phyloP scores from a whole-genome alignment of 2,797 vertebrate genomes.

The Buphagus erythrorhynchus region DNA sequence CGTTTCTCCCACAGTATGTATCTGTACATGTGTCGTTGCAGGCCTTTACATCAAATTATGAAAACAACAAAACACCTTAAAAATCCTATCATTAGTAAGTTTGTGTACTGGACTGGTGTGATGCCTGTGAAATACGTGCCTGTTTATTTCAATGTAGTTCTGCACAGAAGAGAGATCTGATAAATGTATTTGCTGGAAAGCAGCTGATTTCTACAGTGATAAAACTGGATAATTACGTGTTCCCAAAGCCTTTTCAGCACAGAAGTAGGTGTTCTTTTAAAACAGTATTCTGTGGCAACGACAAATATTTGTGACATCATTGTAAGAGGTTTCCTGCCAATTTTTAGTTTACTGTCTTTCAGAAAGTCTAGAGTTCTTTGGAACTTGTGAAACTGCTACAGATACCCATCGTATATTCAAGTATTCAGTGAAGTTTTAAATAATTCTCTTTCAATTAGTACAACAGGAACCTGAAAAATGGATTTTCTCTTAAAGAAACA shows the following conservation, averaged over 20 bases:
- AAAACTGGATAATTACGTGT: conserved; percentile 46
- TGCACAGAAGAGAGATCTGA: not conserved
- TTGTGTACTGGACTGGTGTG: not conserved
- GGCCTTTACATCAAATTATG: not conserved
- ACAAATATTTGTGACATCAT: conserved; percentile 61
- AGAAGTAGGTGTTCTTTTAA: conserved; percentile 62
- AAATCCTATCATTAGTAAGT: not conserved
- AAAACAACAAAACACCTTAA: not conserved
- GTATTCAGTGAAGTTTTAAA: conserved; percentile 79
- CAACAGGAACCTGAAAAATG: conserved; percentile 69
- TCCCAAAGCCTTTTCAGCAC: conserved; percentile 41
- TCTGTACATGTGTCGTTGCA: not conserved
- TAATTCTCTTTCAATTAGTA: conserved; percentile 80
- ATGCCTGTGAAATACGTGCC: not conserved
- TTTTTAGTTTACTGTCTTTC: conserved; percentile 71
- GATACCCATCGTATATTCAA: conserved; percentile 70
- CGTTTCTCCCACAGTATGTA: not conserved
- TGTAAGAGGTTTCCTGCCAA: conserved; percentile 52
- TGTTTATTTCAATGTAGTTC: not conserved
- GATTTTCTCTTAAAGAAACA: conserved; percentile 74
- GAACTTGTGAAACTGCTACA: conserved; percentile 66
- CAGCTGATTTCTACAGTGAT: conserved; percentile 35
- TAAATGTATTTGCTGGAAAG: conserved; percentile 16
- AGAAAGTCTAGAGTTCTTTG: conserved; percentile 66
- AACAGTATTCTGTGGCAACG: conserved; percentile 59